phyloP scores from a whole-genome alignment of 1,140 invertebrate genomes.

The Achatina immaculata region DNA sequence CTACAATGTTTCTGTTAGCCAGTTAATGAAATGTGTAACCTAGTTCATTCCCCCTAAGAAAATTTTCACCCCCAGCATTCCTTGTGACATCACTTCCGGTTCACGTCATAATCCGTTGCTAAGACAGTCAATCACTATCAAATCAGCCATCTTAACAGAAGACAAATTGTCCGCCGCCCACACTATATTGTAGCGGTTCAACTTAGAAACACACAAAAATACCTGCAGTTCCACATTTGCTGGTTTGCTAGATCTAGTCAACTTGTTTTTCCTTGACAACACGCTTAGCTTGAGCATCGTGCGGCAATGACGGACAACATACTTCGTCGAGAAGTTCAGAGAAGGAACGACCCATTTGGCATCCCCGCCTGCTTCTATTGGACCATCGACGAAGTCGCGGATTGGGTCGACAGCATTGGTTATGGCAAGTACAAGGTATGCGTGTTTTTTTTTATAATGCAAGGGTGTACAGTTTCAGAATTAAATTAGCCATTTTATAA shows the following conservation, averaged over 20 bases:
- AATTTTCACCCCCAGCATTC: too few relatives aligned
- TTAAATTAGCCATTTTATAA: too few relatives aligned
- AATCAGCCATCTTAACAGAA: background rate
- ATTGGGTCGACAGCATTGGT: constrained; percentile 38
- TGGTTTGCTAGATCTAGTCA: background rate
- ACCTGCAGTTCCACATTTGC: background rate
- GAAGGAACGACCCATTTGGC: constrained; percentile 36
- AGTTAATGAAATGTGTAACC: too few relatives aligned
- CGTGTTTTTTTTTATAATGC: background rate
- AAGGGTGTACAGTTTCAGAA: background rate
- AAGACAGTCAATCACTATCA: background rate
- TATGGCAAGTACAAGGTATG: constrained; percentile 38
- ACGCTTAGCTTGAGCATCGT: background rate
- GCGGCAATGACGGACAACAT: constrained; percentile 21
- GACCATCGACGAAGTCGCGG: constrained; percentile 37
- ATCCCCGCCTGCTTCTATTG: constrained; percentile 39
- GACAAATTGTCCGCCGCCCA: too few relatives aligned
- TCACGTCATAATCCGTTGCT: background rate
- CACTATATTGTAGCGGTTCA: too few relatives aligned
- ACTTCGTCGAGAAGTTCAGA: constrained; percentile 26
- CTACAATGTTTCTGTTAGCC: too few relatives aligned
- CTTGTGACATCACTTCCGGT: background rate
- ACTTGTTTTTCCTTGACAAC: background rate
- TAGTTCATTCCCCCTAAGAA: too few relatives aligned
- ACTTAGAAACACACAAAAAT: background rate